Evolutionary conservation across 53 echinoderm and acorn worm species (phyloP).

Genomic region (Crossaster papposus): DNA sequence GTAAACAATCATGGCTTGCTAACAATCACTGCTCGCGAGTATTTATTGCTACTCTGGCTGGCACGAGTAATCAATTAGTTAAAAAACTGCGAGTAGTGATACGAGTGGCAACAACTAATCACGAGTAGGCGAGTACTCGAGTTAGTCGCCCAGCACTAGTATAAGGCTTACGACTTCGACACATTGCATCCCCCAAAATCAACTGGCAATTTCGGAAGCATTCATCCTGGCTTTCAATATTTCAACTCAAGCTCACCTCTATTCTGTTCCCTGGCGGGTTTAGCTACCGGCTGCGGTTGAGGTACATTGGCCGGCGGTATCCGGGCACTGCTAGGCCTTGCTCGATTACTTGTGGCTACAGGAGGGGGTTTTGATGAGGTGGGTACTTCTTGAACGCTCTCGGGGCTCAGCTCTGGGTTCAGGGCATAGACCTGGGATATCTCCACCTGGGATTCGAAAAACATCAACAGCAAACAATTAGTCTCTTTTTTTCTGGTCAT

Average conservation of each 20-base stretch:
- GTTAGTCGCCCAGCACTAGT: too few species aligned
- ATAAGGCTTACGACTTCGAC: too few species aligned
- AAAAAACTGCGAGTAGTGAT: too few species aligned
- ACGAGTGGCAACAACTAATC: too few species aligned
- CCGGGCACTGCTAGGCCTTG: conserved; percentile 76
- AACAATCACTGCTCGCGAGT: too few species aligned
- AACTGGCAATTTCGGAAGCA: too few species aligned
- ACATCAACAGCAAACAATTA: neutral
- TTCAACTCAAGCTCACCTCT: conserved; percentile 62
- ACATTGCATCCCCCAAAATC: too few species aligned
- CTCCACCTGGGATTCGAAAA: conserved; percentile 75
- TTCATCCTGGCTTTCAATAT: neutral
- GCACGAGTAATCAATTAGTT: too few species aligned
- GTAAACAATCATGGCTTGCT: too few species aligned
- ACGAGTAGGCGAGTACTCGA: too few species aligned
- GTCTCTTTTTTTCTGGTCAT: neutral
- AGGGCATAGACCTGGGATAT: conserved; percentile 75
- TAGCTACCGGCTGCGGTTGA: conserved; percentile 58
- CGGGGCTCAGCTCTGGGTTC: conserved; percentile 79
- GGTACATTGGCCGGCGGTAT: conserved; percentile 64
- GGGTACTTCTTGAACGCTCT: conserved; percentile 55
- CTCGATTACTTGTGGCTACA: conserved; percentile 54
- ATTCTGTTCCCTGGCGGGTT: conserved; percentile 67
- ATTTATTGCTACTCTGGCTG: too few species aligned
- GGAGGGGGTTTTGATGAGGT: conserved; percentile 50